Base-by-base conservation (phyloP, 2,797 vertebrate genomes). In the Clamator glandarius region DNA sequence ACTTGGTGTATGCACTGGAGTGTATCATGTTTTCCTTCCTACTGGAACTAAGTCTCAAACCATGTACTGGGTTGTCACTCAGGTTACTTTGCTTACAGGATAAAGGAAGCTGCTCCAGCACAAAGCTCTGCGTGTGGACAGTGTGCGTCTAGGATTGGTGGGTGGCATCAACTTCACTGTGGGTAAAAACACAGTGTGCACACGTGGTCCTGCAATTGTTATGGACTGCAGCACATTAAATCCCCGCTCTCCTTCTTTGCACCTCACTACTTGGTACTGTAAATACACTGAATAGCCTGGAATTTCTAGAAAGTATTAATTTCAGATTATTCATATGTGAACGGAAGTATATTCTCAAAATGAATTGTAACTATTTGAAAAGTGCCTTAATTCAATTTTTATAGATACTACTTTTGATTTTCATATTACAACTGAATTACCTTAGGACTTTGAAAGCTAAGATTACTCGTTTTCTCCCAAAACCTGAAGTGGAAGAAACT, bases 211-310 rank as follows among this genome's bases (percentile, higher is more conserved):
- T 72, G 81, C 46, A 69, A 31, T 50, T 18, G 3, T 31, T 54
- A 50, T 17, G n/a, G 52, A 44, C 12, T 17, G 17, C 41, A 81
- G 46, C 35, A 39, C 11, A 54, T 44, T 55, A 39, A 21, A 6
- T 13, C 35, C 20, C 17, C 5, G 14, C 3, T 8, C 28, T 18
- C 14, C 20, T 81, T 28, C 24, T 81, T 28, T 44, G 50, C 15
- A 25, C 11, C 15, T 69, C 15, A 3, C 11, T 54, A 1, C 7
- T 64, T 1, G 1, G 23, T 61, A 24, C 13, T n/a, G n/a, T 24
- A 51, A 55, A 61, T 52, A 41, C 13, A 78, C 51, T 19, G 3
- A 17, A 6, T 58, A 55, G 17, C n/a, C 50, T 51, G 41, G 23
- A 46, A 73, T 73, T 73, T 61, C 69, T 55, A 23, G 36, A 35